Conservation (phyloP, 53 echinoderm and acorn worm species). For the Arbacia lixula region DNA sequence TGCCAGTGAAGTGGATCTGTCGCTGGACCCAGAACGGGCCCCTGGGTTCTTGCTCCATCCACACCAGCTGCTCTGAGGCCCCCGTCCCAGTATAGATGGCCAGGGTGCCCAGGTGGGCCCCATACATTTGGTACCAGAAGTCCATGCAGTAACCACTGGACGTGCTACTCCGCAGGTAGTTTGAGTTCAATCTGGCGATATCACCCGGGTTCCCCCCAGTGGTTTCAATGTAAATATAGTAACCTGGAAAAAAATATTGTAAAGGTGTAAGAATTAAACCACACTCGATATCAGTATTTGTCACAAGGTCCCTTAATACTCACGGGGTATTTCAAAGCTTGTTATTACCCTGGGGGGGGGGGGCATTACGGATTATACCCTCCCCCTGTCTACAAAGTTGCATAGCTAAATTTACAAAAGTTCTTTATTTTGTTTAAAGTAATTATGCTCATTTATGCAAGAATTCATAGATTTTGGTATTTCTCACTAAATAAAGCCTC, state of each 20-base stretch:
- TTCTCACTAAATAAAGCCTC: too few relatives aligned
- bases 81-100: constrained; percentile 39
- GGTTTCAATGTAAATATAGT: constrained; percentile 60
- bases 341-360: too few relatives aligned
- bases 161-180: neutral
- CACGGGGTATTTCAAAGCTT: too few relatives aligned
- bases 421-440: too few relatives aligned
- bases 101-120: constrained; percentile 41
- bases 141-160: constrained; percentile 55
- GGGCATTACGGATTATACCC: too few relatives aligned
- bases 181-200: constrained; percentile 47
- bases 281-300: too few relatives aligned
- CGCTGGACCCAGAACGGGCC: constrained; percentile 59
- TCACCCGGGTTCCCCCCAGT: constrained; percentile 29
- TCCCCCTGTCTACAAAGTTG: too few relatives aligned
- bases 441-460: too few relatives aligned
- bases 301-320: too few relatives aligned
- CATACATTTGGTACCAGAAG: constrained; percentile 67
- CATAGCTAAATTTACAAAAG: too few relatives aligned
- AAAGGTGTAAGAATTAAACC: too few relatives aligned
- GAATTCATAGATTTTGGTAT: too few relatives aligned
- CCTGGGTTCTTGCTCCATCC: constrained; percentile 36
- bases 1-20: constrained; percentile 57
- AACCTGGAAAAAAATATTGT: constrained; percentile 31
- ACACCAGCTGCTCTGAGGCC: constrained; percentile 31